These are phyloP conservation scores for Campopleginae sp. DNA, from an alignment of 2,888 invertebrate genomes.

Conservation along the genomic window DNA sequence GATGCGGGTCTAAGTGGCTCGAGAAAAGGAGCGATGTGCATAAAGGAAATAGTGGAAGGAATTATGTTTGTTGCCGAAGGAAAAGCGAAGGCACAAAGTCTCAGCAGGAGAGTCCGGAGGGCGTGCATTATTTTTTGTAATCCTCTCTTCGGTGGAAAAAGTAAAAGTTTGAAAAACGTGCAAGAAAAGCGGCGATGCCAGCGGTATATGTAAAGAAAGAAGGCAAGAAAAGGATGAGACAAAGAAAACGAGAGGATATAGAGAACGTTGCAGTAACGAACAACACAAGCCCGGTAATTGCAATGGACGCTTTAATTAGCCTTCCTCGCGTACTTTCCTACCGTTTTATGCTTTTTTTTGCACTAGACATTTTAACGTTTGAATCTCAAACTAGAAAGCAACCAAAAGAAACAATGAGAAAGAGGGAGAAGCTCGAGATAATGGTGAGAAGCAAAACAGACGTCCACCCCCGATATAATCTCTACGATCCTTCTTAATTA, in stretches of 20 bases:
- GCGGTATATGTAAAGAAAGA: slow-evolving; percentile 39
- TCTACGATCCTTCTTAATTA: slow-evolving; percentile 43
- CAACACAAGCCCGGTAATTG: slow-evolving; percentile 52
- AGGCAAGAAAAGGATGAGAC: slow-evolving; percentile 22
- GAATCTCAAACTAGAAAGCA: slow-evolving; percentile 57
- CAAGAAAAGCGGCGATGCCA: slow-evolving; percentile 54
- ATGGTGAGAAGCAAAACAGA: slow-evolving; percentile 53
- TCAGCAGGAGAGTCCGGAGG: slow-evolving; percentile 42
- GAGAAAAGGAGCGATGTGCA: slow-evolving; percentile 21
- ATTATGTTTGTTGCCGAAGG: slow-evolving; percentile 37
- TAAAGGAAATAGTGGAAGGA: slow-evolving; percentile 40
- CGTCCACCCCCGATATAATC: slow-evolving; percentile 58
- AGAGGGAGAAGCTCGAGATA: slow-evolving; percentile 33
- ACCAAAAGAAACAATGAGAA: slow-evolving; percentile 64
- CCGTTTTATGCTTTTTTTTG: slow-evolving; percentile 58
- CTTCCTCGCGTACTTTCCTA: slow-evolving; percentile 61
- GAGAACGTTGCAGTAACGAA: slow-evolving; percentile 42
- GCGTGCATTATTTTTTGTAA: slow-evolving; percentile 68
- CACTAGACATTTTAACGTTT: slow-evolving; percentile 49
- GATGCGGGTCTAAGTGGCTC: slow-evolving; percentile 32
- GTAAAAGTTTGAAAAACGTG: slow-evolving; percentile 43
- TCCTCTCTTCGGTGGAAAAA: slow-evolving; percentile 66
- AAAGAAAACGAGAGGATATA: neutral
- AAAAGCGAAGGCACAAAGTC: slow-evolving; percentile 24
- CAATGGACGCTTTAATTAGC: slow-evolving; percentile 65